Conservation (phyloP, 2,888 invertebrate genomes). For the Mechanitis messenoides region DNA sequence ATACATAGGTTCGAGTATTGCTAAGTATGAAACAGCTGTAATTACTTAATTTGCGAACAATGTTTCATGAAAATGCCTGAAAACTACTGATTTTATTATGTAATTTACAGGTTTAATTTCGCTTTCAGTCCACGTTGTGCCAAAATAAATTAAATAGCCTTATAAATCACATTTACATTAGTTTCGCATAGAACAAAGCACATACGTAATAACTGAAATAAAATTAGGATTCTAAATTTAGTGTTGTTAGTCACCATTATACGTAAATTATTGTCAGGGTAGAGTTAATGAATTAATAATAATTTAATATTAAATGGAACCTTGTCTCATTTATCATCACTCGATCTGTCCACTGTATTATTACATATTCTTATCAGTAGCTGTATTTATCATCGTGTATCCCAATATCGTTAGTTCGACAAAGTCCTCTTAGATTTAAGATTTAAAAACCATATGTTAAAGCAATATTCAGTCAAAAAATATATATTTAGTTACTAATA, state of each 20-base stretch:
- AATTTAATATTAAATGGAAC: conserved; percentile 58
- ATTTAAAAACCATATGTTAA: conserved; percentile 7
- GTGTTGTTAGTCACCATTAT: conserved; percentile 83
- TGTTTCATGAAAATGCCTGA: too few species aligned
- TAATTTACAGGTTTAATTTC: conserved; percentile 30
- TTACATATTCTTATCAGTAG: conserved; percentile 39
- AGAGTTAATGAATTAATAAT: conserved; percentile 59
- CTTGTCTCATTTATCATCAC: conserved; percentile 64
- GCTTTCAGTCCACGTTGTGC: conserved; percentile 67
- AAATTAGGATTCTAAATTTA: conserved; percentile 62
- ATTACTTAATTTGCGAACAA: neutral
- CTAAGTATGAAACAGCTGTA: conserved; percentile 15
- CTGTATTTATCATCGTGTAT: conserved; percentile 43
- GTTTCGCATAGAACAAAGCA: conserved; percentile 25
- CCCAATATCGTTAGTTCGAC: conserved; percentile 61
- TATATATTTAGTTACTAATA: neutral
- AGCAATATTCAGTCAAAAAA: conserved; percentile 4
- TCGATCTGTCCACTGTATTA: conserved; percentile 51
- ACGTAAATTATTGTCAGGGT: conserved; percentile 94
- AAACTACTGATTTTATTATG: conserved; percentile 1
- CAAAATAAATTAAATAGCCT: conserved; percentile 52
- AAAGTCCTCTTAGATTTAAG: conserved; percentile 49
- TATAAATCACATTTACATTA: neutral
- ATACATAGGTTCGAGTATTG: conserved; percentile 59
- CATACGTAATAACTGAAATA: conserved; percentile 66